Base-by-base conservation (phyloP, 2,888 invertebrate genomes). In the Dryocosmus kuriphilus region DNA sequence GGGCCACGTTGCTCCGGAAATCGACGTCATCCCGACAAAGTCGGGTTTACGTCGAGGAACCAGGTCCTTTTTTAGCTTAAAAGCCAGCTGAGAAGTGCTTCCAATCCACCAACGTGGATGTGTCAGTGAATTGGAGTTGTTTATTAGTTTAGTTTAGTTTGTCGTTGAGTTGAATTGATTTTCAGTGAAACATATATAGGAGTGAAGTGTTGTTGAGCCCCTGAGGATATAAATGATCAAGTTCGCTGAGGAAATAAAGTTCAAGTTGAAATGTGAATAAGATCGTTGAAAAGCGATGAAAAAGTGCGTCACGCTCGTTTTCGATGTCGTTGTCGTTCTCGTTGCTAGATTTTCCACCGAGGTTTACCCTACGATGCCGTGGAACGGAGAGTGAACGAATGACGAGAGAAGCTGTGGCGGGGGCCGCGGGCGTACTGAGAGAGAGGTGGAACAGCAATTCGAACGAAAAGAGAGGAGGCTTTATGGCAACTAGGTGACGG, bases 401-500 rank as follows among this genome's bases (percentile, higher is more conserved):
- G 79, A 79, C 76, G 74, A 74, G 71, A 24, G 71, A 11, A 46
- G 60, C 22, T n/a, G 73, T n/a, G 55, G 74, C 60, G 35, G 51
- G 74, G 60, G 62, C 60, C 67, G 89, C 92, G 93, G 85, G 92
- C 92, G 92, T 92, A 93, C 89, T 92, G 93, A 87, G 89, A 92
- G 86, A 92, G 92, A 90, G 90, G 92, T 82, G 89, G 74, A 92
- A 91, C 51, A 90, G 92, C 85, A 92, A 92, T 87, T 92, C 92
- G 88, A 91, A 92, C 88, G 77, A 71, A 92, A 92, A 85, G 91
- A 91, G 83, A 92, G 92, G 82, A 89, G 92, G 80, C 92, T 88
- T 90, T 93, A 90, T 91, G 92, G 89, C 91, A 92, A 92, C 86
- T 92, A 93, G 82, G 92, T 92, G 87, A 91, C 93, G 86, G 92